A percentile compares a stretch with the other conserved stretches of the same genome.
Evolutionary conservation across 2,113 vertebrate genomes (phyloP).

Genomic region (Colossoma macropomum): DNA sequence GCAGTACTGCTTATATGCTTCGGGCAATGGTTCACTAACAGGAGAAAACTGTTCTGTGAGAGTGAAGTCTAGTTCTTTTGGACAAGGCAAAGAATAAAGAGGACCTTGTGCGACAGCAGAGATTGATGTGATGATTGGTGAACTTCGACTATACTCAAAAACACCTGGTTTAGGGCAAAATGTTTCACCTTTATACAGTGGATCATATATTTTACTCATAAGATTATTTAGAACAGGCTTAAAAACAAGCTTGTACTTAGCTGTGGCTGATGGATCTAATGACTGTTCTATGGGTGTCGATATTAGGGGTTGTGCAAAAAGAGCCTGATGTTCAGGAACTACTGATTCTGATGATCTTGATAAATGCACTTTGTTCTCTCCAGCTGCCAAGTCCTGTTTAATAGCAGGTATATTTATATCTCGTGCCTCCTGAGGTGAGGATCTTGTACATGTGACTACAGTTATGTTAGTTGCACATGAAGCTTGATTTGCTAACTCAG

Average conservation of each 20-base stretch:
- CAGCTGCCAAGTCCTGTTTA: not conserved
- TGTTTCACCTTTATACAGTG: slow-evolving; percentile 66
- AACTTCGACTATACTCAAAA: slow-evolving; percentile 32
- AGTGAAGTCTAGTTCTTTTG: not conserved
- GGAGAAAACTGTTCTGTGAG: not conserved
- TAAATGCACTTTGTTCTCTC: not conserved
- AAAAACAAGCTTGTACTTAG: slow-evolving; percentile 42
- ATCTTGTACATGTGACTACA: not conserved
- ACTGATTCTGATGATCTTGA: slow-evolving; percentile 27
- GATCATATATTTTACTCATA: slow-evolving; percentile 67
- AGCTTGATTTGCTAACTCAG: not conserved
- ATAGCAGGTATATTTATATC: not conserved
- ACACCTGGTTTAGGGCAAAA: slow-evolving; percentile 43
- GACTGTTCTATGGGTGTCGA: not conserved
- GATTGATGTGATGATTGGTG: not conserved
- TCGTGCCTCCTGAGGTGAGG: not conserved
- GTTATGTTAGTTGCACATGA: not conserved
- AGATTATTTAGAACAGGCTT: slow-evolving; percentile 58
- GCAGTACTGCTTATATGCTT: no score
- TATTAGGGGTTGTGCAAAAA: not conserved
- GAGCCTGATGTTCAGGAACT: slow-evolving; percentile 4
- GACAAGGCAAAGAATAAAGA: not conserved
- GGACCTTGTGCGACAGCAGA: not conserved
- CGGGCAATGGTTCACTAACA: not conserved
- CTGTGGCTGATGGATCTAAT: slow-evolving; percentile 3